A percentile compares a stretch with the other conserved stretches of the same genome.
Evolutionary conservation across 2,888 invertebrate species (phyloP).

Genomic region (Podabrus alpinus): DNA sequence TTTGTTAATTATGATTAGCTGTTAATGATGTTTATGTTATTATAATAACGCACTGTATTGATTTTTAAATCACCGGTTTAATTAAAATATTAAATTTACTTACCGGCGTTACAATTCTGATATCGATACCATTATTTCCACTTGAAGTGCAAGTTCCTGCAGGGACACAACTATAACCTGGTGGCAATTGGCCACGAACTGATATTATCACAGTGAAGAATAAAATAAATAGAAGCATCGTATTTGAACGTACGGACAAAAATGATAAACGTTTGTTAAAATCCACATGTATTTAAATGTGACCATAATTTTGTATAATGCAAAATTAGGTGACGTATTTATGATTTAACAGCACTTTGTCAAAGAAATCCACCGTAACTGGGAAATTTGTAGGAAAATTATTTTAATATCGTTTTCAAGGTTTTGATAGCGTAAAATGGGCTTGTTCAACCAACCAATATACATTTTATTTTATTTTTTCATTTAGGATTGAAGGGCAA

Average conservation of each 20-base stretch:
- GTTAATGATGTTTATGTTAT: neutral
- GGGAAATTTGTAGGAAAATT: conserved; percentile 25
- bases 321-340: conserved; percentile 8
- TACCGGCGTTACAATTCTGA: conserved; percentile 46
- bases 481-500: conserved; percentile 15
- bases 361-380: conserved; percentile 16
- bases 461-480: conserved; percentile 2
- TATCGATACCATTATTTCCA: conserved; percentile 43
- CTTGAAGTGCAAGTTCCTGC: conserved; percentile 42
- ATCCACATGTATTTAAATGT: neutral
- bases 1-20: neutral
- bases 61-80: neutral
- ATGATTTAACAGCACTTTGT: conserved; percentile 12
- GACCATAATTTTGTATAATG: neutral
- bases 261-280: neutral
- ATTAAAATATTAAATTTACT: conserved; percentile 2
- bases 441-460: conserved; percentile 6
- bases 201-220: neutral
- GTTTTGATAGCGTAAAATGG: conserved; percentile 6
- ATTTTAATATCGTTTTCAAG: conserved; percentile 13
- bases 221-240: conserved; percentile 7
- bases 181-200: conserved; percentile 14
- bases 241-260: neutral
- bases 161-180: conserved; percentile 42
- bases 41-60: neutral